Evolutionary conservation across 2,888 invertebrate genomes (phyloP), one percentile per base, ranked within the genome.

Genomic region (Agonopterix subpropinquella): DNA sequence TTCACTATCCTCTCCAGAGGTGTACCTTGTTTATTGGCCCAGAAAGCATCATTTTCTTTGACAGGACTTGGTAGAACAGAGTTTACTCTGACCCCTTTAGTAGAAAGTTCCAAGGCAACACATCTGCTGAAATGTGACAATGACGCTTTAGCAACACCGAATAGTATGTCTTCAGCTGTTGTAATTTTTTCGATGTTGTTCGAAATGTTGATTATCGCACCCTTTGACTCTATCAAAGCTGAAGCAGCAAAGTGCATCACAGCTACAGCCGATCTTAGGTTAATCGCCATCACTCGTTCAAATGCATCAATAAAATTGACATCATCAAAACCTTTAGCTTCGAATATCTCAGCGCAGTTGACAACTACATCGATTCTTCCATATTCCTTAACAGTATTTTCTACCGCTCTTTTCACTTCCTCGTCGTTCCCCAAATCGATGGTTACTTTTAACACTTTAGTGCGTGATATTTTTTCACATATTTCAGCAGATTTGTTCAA

Each of bases 71-170:
- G 95, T 62, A 91, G 91, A 3, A 94, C 92, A 44, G 90, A 85
- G 70, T 94, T 94, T 0, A 93, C 93, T 49, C 94, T 79, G 1
- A 94, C 91, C 41, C 73, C 84, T 64, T 89, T 80, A 0, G 72
- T 53, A 51, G 90, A 91, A 44, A 92, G 67, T 54, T 92, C 94
- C 45, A 94, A 68, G 15, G 95, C 95, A n/a, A 90, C 78, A 67
- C 92, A 92, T 62, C 90, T 83, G 1, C 95, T 95, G 56, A 95
- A 90, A 67, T 95, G 94, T 73, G 93, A 92, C 11, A 95, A 63
- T 11, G 93, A 93, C 35, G 92, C 85, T 77, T 95, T 94, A 18
- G 93, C 91, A 86, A 94, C 91, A 53, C 84, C 80, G 67, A 95
- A 95, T 8, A 62, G 55, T 36, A 65, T 46, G 42, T 53, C 44